Base-by-base conservation (phyloP, 2,888 invertebrate species). In the Nymphalis urticae region DNA sequence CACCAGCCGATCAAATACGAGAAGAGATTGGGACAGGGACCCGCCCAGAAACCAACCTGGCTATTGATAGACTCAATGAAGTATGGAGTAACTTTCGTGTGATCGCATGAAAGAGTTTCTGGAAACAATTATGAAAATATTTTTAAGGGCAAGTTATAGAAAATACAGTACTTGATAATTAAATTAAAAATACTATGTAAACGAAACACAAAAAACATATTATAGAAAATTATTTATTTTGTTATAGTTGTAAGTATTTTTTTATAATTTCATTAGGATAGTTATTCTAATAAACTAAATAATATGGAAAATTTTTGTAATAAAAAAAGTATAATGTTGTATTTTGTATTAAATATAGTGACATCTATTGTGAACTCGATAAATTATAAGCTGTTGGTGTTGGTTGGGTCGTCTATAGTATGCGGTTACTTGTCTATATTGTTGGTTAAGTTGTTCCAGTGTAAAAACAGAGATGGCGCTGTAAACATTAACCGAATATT, bases 21-120 rank as follows among this genome's bases (percentile, higher is more conserved):
- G 74, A 97, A 94, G 24, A 97, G 90, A 80, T 95, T 97, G 36
- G 96, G 94, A 81, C 97, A 97, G 0, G 97, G 97, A 4, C 97
- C 96, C 2, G 97, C 96, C 95, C 96, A 97, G 85, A 97, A 97
- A 27, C 97, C 97, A 19, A 93, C 90, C 66, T 94, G 94, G 19
- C 96, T 95, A 78, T 96, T 96, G 77, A 97, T 97, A 1, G 97
- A 97, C 86, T 97, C 97, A 75, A 97, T 97, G 84, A 97, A 97
- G 84, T 97, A 97, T 13, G 97, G 97, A 3, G 97, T 97, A 70
- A 97, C 97, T 90, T 97, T 97, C 8, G 97, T 97, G 83, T 97
- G 97, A 85, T 97, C 97, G 85, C 97, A 97, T 36, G 97, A 96
- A 71, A 97, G 88, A 0, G 97, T 97, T 93, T 97, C 97, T 97